Conservation (phyloP, 2,888 invertebrate species). For the Synergus laeviventris region DNA sequence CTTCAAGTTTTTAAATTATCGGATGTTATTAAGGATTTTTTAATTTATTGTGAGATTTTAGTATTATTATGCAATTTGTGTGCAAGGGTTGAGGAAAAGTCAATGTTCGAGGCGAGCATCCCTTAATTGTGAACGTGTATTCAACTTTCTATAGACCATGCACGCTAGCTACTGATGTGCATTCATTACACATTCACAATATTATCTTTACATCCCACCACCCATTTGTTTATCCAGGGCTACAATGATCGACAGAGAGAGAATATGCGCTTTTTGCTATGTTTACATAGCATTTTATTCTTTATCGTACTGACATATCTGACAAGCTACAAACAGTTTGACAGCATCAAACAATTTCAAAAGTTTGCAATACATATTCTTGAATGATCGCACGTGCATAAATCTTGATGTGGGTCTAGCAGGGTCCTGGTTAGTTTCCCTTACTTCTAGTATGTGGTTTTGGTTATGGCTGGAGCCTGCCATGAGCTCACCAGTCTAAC, state of each 20-base stretch:
- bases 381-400: not conserved
- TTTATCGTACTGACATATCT: not conserved
- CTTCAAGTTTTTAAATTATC: not conserved
- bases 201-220: conserved; percentile 61
- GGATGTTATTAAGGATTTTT: no score
- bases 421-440: no score
- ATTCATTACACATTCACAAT: conserved; percentile 71
- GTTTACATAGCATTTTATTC: conserved; percentile 33
- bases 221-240: conserved; percentile 43
- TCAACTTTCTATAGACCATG: not conserved
- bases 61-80: not conserved
- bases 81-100: not conserved
- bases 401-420: no score
- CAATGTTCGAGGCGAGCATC: not conserved
- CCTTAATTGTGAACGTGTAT: not conserved
- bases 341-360: not conserved
- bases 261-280: conserved; percentile 18
- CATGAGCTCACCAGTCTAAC: no score
- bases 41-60: not conserved
- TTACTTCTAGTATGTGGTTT: no score
- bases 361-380: not conserved
- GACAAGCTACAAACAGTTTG: not conserved
- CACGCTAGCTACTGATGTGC: conserved; percentile 44
- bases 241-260: not conserved
- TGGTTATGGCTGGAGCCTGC: no score